Evolutionary conservation across 2,797 vertebrate species (phyloP), one percentile per base, ranked within the genome.

Genomic region (Telmatherina bonti): DNA sequence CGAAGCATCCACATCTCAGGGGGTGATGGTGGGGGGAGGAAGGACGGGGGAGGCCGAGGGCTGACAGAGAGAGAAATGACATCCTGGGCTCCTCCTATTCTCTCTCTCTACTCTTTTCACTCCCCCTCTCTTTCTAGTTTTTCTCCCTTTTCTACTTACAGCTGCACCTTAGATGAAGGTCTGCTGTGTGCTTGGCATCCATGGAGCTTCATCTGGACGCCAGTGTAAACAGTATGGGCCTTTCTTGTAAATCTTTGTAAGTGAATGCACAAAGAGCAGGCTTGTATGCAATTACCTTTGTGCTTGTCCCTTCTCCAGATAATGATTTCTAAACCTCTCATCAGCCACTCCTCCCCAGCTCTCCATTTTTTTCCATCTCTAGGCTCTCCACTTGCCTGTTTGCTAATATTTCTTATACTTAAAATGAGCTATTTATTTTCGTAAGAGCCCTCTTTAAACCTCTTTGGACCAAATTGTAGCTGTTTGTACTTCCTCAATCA

Each of bases 1-100:
- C 87, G 85, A 92, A 92, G 92, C 92, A 91, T 93, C 93, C 93
- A 88, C 90, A 90, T 92, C 93, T 91, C 88, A 74, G 69, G 78
- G 85, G 86, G 81, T 71, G 82, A 79, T 74, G 80, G 71, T 76
- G 79, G 77, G 61, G 75, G 78, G 70, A 53, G 62, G 73, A 73
- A 60, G 67, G 78, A 59, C 16, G 79, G 78, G 83, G 79, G 81
- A 71, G 84, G 88, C 49, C 75, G 76, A 79, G 79, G 87, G 89
- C 85, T 90, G 92, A 93, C 91, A 92, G 86, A 81, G 83, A 93
- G 92, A 93, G 91, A 91, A 93, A 94, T 94, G 85, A 91, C 84
- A 88, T 85, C 82, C 79, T 68, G 73, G 75, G 71, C 86, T 88
- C 90, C 86, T 86, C 87, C 86, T 88, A 66, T 84, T 72, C 72